Evolutionary conservation across 2,113 vertebrate genomes (phyloP).

Genomic region (Turnix velox): DNA sequence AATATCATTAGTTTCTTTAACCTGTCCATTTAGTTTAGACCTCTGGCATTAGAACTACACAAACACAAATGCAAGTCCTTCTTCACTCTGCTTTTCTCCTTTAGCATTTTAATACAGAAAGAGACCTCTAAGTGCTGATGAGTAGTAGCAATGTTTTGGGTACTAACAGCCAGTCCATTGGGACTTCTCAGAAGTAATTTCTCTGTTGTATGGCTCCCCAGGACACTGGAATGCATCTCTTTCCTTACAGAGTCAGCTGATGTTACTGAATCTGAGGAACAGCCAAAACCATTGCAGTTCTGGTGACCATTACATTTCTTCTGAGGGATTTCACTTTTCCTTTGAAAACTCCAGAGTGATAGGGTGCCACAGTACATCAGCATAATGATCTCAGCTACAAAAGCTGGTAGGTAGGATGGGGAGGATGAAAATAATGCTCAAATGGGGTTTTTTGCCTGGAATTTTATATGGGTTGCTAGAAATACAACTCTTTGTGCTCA

Average conservation of each 20-base stretch:
- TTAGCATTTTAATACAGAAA: neutral
- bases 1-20: neutral
- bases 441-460: neutral
- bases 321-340: neutral
- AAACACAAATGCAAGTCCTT: neutral
- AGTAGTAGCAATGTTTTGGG: neutral
- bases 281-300: neutral
- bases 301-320: neutral
- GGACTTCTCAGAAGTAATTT: neutral
- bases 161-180: neutral
- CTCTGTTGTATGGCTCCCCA: neutral
- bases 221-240: neutral
- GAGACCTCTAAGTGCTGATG: neutral
- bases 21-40: neutral
- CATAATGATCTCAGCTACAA: neutral
- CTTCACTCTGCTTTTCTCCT: neutral
- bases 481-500: neutral
- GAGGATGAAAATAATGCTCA: neutral
- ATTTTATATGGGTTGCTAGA: neutral
- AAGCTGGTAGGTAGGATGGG: neutral
- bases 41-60: neutral
- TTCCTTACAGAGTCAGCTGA: neutral
- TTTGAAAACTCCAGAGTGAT: neutral
- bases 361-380: neutral
- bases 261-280: neutral